Percentiles rank a stretch among this genome's conserved stretches.
These are phyloP conservation scores for Uloborus plumipes DNA, from an alignment of 2,888 invertebrate genomes.

Conservation along the genomic window DNA sequence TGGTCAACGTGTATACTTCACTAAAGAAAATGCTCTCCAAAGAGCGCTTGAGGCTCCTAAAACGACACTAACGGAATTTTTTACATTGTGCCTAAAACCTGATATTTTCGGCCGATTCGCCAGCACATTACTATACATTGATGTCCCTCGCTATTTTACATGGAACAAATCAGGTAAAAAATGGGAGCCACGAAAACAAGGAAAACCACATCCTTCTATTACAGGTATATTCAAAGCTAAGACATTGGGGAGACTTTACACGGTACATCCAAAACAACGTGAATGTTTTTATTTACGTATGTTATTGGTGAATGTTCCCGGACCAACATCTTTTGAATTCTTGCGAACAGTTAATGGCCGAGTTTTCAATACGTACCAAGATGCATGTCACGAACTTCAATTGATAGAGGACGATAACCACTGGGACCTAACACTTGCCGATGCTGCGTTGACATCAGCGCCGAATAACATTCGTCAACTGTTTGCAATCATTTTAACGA, in stretches of 20 bases:
- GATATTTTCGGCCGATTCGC: slow-evolving; percentile 5
- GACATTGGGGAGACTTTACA: slow-evolving; percentile 6
- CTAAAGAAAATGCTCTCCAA: slow-evolving; percentile 67
- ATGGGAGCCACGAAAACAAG: slow-evolving; percentile 6
- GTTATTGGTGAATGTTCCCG: slow-evolving; percentile 13
- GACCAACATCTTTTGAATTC: slow-evolving; percentile 11
- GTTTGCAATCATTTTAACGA: slow-evolving; percentile 60
- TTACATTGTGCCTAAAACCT: neutral
- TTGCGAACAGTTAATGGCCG: slow-evolving; percentile 6
- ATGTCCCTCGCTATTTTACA: slow-evolving; percentile 6
- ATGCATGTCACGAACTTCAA: slow-evolving; percentile 24
- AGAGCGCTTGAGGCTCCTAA: slow-evolving; percentile 1
- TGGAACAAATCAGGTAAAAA: neutral
- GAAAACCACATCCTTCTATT: neutral
- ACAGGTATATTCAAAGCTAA: neutral
- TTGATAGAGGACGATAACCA: slow-evolving; percentile 43
- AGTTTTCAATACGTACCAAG: slow-evolving; percentile 2
- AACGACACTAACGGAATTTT: slow-evolving; percentile 13
- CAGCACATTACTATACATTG: neutral
- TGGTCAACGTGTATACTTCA: slow-evolving; percentile 69
- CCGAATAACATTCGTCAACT: slow-evolving; percentile 64
- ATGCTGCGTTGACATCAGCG: slow-evolving; percentile 62
- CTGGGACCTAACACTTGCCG: slow-evolving; percentile 66
- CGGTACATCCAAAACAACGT: slow-evolving; percentile 13
- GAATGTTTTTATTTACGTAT: slow-evolving; percentile 22